Percentiles rank a stretch among this genome's conserved stretches.
Conservation (phyloP, 1,140 invertebrate species). For the Mesaphorura yosii region DNA sequence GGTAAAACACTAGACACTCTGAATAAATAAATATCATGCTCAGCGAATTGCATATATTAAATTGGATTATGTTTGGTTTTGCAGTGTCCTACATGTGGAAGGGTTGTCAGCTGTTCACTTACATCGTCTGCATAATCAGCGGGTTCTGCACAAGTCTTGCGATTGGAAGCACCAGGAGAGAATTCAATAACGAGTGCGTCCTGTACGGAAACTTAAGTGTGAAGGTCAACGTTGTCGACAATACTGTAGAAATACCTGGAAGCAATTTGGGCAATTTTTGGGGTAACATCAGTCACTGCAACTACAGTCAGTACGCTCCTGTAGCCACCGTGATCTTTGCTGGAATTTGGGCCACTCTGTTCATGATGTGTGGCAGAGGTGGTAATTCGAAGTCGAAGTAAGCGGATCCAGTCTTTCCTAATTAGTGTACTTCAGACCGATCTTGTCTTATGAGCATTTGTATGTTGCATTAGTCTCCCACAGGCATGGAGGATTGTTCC, state of each 20-base stretch:
- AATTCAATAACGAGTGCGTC: slow-evolving; percentile 24
- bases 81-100: slow-evolving; percentile 30
- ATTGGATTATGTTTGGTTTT: too few relatives aligned
- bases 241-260: not conserved
- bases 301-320: slow-evolving; percentile 25
- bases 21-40: too few relatives aligned
- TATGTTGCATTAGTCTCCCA: slow-evolving; percentile 20
- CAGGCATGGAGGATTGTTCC: slow-evolving; percentile 31
- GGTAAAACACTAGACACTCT: too few relatives aligned
- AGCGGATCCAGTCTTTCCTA: not conserved
- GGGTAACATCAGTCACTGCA: slow-evolving; percentile 18
- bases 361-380: slow-evolving; percentile 29
- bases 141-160: slow-evolving; percentile 27
- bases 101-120: slow-evolving; percentile 26
- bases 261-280: slow-evolving; percentile 8
- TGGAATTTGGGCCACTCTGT: slow-evolving; percentile 25
- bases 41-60: too few relatives aligned
- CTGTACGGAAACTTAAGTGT: slow-evolving; percentile 16
- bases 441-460: not conserved
- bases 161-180: slow-evolving; percentile 20
- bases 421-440: not conserved
- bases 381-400: slow-evolving; percentile 21
- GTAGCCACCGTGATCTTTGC: slow-evolving; percentile 28
- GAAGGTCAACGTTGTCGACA: slow-evolving; percentile 6
- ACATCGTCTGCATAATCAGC: slow-evolving; percentile 24